Evolutionary conservation across 2,113 vertebrate genomes (phyloP), one percentile per base, ranked within the genome.

Genomic region (Bagarius yarrelli): DNA sequence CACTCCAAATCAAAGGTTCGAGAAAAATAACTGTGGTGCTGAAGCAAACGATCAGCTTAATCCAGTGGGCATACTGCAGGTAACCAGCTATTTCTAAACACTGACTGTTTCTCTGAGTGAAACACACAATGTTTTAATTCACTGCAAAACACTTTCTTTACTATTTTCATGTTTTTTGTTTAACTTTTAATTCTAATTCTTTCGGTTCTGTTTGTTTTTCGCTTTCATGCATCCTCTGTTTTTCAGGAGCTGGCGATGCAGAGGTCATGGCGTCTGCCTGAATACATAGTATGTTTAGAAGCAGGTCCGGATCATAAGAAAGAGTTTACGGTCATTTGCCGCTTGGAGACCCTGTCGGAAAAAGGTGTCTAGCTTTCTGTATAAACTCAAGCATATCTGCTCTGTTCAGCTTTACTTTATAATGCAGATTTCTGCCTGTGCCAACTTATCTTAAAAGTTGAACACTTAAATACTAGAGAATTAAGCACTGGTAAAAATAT

Each of bases 291-390:
- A 83, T 90, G 93, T 56, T 88, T 88, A 82, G 95, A 97, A 86
- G 87, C 91, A 18, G 95, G 95, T 64, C 94, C 95, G 0, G 92
- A 93, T 70, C 94, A 95, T 88, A 94, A 92, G 87, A 94, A 92
- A 86, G 94, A 96, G 79, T 96, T 95, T 88, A 94, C 94, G 1
- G 90, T 96, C 12, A 94, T 90, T n/a, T 97, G 96, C 87, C 91
- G 89, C 47, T 82, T 96, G 84, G 95, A 95, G 83, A 91, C 91
- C 5, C 91, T 95, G 82, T 89, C 93, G 84, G 95, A 97, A 91
- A 95, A 93, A 18, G 95, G 95, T 96, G 89, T 0, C 63, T 83
- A 25, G 44, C 32, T 71, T 69, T 53, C 15, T 1, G 19, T 23
- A 70, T 57, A 2, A 9, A 32, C 44, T n/a, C 32, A n/a, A 18